A percentile compares a stretch with the other conserved stretches of the same genome.
These are phyloP conservation scores for Hydropsyche tenuis DNA, from an alignment of 1,140 invertebrate genomes.

Conservation along the genomic window DNA sequence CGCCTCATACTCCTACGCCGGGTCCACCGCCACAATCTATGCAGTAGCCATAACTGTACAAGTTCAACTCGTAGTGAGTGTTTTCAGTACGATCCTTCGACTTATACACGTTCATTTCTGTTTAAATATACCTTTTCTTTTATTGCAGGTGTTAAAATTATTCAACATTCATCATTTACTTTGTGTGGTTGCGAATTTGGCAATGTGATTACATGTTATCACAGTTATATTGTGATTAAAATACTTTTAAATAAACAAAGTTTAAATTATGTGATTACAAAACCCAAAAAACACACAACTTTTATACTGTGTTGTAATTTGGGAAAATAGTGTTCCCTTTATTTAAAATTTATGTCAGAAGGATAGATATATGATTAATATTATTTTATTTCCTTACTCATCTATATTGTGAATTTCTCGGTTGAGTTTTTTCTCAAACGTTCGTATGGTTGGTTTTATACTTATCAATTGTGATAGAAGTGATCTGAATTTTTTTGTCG, in stretches of 20 bases:
- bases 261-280: conserved; percentile 32
- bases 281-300: not conserved
- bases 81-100: not conserved
- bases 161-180: conserved; percentile 9
- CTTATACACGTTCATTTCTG: not conserved
- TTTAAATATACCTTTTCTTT: not conserved
- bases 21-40: conserved; percentile 51
- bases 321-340: conserved; percentile 33
- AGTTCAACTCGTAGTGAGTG: conserved; percentile 10
- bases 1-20: conserved; percentile 60
- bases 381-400: conserved; percentile 20
- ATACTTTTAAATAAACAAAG: conserved; percentile 21
- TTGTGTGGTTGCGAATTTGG: not conserved
- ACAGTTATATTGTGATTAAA: conserved; percentile 37
- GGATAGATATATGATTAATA: not conserved
- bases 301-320: conserved; percentile 1
- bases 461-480: no score
- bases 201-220: conserved; percentile 21
- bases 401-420: conserved; percentile 9
- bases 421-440: no score
- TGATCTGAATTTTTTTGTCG: no score
- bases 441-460: no score
- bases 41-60: conserved; percentile 22
- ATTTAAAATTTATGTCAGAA: conserved; percentile 18
- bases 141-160: conserved; percentile 4